Base-by-base conservation (phyloP, 2,888 invertebrate species). In the Philereme vetulata region DNA sequence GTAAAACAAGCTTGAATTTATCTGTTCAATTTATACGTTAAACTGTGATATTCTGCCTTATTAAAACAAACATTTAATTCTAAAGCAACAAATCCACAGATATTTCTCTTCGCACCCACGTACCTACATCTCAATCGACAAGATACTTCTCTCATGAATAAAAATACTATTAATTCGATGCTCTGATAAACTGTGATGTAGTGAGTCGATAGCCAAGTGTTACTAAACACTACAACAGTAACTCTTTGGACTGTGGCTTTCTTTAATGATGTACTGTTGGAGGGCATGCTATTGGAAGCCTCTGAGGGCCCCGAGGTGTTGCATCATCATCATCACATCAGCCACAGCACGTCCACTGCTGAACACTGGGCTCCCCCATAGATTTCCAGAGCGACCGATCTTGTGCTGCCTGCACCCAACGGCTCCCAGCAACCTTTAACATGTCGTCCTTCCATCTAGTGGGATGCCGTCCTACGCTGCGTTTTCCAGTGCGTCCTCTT, bases 101-200 rank as follows among this genome's bases (percentile, higher is more conserved):
- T 53, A 47, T 61, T 44, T 44, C 51, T 33, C 35, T 50, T 54
- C 32, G 47, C 48, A 49, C 56, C 56, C 58, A 58, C 55, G 42
- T 51, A 49, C n/a, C 6, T 52, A 64, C 62, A 51, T 21, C 68
- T 68, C 67, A 60, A 67, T 68, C 63, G 10, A 5, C 47, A 38
- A 52, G 44, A 42, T 42, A 49, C 4, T 4, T 1, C 42, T 51
- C 64, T 68, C 65, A 68, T 69, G 67, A 67, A 67, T 69, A 69
- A 65, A 69, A 62, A 62, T 50, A 56, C 44, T 46, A 67, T 69
- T 65, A 69, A 50, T 54, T 9, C 46, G 66, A 68, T 64, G 51
- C 38, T 38, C 42, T 54, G 68, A 66, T 68, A 66, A 63, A 38
- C 43, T 4, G 49, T 45, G 56, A 50, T 46, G 42, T 44, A 60